Percentiles rank a stretch among this genome's conserved stretches.
These are phyloP conservation scores for Hippoglossus hippoglossus DNA, from an alignment of 2,797 vertebrate genomes.

Conservation along the genomic window DNA sequence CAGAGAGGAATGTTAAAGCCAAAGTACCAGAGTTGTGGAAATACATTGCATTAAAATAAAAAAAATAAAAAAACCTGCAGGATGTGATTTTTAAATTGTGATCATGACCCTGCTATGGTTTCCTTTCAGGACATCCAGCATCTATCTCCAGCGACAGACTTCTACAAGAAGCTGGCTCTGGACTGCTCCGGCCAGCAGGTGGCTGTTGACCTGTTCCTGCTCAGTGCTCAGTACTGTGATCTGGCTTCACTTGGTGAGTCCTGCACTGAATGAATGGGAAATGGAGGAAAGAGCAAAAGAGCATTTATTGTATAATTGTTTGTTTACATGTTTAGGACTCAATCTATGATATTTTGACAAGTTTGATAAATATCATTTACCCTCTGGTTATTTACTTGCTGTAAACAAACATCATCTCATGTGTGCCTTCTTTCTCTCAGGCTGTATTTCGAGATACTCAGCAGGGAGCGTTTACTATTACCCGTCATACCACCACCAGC, in stretches of 20 bases:
- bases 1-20: too few relatives aligned
- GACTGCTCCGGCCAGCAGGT: constrained; percentile 98
- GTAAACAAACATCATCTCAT: neutral
- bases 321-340: neutral
- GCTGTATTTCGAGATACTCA: constrained; percentile 96
- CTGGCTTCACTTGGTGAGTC: constrained; percentile 92
- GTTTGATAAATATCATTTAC: neutral
- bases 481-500: constrained; percentile 94
- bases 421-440: constrained; percentile 72
- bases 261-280: accelerated
- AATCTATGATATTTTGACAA: neutral
- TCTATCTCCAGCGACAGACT: constrained; percentile 95
- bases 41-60: neutral
- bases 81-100: neutral
- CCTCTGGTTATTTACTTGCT: neutral
- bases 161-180: constrained; percentile 98
- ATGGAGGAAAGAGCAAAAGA: neutral
- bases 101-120: constrained; percentile 18
- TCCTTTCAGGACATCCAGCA: constrained; percentile 90
- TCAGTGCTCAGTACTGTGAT: constrained; percentile 95
- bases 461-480: constrained; percentile 96
- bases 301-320: neutral
- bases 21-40: too few relatives aligned
- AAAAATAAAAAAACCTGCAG: neutral
- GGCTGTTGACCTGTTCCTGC: constrained; percentile 95